phyloP scores from a whole-genome alignment of 2,888 invertebrate species.

The Heteromyza rotundicornis region DNA sequence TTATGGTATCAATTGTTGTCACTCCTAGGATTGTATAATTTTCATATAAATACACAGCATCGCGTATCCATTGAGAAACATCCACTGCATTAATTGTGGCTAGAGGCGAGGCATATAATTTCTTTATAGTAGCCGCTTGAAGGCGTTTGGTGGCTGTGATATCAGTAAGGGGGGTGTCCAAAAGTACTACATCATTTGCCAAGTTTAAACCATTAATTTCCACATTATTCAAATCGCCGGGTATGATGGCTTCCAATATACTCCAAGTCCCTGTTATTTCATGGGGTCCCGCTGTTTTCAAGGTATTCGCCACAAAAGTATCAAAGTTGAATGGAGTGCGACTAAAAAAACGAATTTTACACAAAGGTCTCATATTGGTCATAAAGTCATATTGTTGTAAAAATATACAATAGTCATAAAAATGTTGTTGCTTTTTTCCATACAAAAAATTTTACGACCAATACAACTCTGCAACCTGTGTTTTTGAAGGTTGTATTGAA shows the following conservation, averaged over 20 bases:
- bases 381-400: no score
- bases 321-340: slow-evolving; percentile 60
- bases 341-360: no score
- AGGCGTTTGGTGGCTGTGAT: slow-evolving; percentile 62
- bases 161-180: slow-evolving; percentile 57
- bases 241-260: slow-evolving; percentile 38
- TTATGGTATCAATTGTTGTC: slow-evolving; percentile 53
- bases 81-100: slow-evolving; percentile 62
- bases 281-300: slow-evolving; percentile 63
- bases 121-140: slow-evolving; percentile 53
- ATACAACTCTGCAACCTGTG: no score
- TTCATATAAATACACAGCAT: slow-evolving; percentile 60
- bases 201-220: slow-evolving; percentile 65
- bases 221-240: slow-evolving; percentile 53
- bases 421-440: no score
- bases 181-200: slow-evolving; percentile 64
- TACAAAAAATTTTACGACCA: no score
- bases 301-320: slow-evolving; percentile 59
- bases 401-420: no score
- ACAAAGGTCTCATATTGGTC: no score
- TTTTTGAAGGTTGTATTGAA: no score
- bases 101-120: slow-evolving; percentile 52
- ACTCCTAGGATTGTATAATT: slow-evolving; percentile 62
- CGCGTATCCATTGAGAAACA: slow-evolving; percentile 63
- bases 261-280: slow-evolving; percentile 57